Percentiles rank a stretch among this genome's conserved stretches.
These are phyloP conservation scores for Dinothrombium tinctorium DNA, from an alignment of 1,140 invertebrate species.

Conservation along the genomic window DNA sequence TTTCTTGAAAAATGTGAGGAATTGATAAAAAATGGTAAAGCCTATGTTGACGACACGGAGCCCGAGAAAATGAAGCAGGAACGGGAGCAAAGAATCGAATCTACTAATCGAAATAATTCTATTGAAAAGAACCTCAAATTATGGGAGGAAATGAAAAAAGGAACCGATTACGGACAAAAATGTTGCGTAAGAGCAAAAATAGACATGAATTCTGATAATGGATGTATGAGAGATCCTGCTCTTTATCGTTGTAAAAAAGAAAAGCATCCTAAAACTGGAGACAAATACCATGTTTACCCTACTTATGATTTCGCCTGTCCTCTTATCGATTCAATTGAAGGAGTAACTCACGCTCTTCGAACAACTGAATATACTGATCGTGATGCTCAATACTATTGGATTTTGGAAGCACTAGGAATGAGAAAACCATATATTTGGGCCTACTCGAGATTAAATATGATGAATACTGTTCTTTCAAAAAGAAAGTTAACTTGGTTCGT, in stretches of 20 bases:
- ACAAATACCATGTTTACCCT: slow-evolving; percentile 93
- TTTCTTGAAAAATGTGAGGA: slow-evolving; percentile 70
- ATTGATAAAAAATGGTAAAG: slow-evolving; percentile 61
- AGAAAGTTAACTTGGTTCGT: slow-evolving; percentile 95
- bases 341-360: slow-evolving; percentile 83
- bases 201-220: slow-evolving; percentile 85
- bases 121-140: slow-evolving; percentile 60
- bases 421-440: slow-evolving; percentile 84
- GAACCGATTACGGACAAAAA: slow-evolving; percentile 44
- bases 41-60: slow-evolving; percentile 90
- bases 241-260: slow-evolving; percentile 97
- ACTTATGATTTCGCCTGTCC: slow-evolving; percentile 99
- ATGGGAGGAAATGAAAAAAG: slow-evolving; percentile 90
- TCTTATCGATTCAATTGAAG: slow-evolving; percentile 90
- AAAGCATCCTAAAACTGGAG: slow-evolving; percentile 68
- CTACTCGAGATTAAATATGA: slow-evolving; percentile 86
- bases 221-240: slow-evolving; percentile 94
- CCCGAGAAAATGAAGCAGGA: slow-evolving; percentile 82
- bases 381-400: slow-evolving; percentile 94
- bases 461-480: slow-evolving; percentile 90
- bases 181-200: slow-evolving; percentile 93
- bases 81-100: slow-evolving; percentile 65
- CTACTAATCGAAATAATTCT: slow-evolving; percentile 55
- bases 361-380: slow-evolving; percentile 97
- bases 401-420: slow-evolving; percentile 58